Evolutionary conservation across 2,888 invertebrate genomes (phyloP), one percentile per base, ranked within the genome.

Genomic region (Eueremaeus valkanovi): DNA sequence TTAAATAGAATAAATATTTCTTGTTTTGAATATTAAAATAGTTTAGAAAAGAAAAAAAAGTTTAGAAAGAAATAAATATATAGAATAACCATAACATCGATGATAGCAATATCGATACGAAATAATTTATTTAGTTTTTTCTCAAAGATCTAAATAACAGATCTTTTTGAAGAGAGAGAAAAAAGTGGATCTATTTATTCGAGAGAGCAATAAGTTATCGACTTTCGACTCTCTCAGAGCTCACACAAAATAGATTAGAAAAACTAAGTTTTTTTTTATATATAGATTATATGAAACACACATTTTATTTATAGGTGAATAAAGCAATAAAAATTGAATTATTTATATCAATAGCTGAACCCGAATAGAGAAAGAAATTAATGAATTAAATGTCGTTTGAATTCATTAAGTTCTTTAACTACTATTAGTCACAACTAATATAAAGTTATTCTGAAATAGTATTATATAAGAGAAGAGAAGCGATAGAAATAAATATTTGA

Each of bases 281-380:
- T 33, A 33, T 66, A 33, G 61, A 33, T 66, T 36, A 66, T 66
- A 33, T 33, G 36, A 36, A n/a, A 55, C 55, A 55, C 27, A 55
- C 13, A 24, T 55, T 21, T 55, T 21, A 16, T 55, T 66, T 66
- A 66, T 66, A 66, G 63, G 63, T 66, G 63, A 66, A 66, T 66
- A 66, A 40, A 66, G 63, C 21, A 33, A 66, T 66, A 66, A 66
- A 66, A 66, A 66, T 66, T 66, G 63, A 66, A 66, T 66, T 66
- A 66, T 66, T 66, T 66, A 66, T 66, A n/a, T n/a, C n/a, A n/a
- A n/a, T n/a, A n/a, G n/a, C n/a, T 66, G 21, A 66, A 66, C 11
- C 18, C 63, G n/a, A 11, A 36, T 9, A 18, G 9, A 16, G 2
- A 66, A 66, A 18, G 21, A 36, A 66, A 66, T 66, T 66, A 36